A percentile compares a stretch with the other conserved stretches of the same genome.
phyloP scores from a whole-genome alignment of 2,113 vertebrate genomes.

The Calyptommatus sinebrachiatus region DNA sequence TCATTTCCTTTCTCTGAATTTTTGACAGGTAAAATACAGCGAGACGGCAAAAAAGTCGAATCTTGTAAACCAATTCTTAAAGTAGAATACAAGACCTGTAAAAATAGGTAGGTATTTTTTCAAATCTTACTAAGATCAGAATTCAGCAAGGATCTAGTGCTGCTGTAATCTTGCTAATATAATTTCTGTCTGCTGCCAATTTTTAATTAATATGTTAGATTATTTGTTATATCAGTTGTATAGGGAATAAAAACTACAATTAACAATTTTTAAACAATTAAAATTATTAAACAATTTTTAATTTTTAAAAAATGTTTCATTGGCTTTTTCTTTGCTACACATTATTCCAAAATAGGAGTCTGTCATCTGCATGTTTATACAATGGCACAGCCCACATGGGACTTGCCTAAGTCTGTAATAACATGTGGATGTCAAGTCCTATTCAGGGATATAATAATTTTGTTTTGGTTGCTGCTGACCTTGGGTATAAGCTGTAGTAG shows the following conservation, averaged over 20 bases:
- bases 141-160: neutral
- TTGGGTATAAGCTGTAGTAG: neutral
- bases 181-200: neutral
- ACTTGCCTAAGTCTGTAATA: too few species aligned
- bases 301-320: too few species aligned
- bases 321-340: neutral
- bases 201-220: neutral
- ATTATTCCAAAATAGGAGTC: neutral
- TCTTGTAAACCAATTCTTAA: conserved; percentile 98
- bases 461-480: too few species aligned
- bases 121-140: neutral
- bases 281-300: too few species aligned
- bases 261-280: neutral
- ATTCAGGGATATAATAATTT: too few species aligned
- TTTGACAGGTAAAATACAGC: conserved; percentile 87
- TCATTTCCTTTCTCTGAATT: neutral
- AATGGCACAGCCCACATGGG: too few species aligned
- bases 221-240: neutral
- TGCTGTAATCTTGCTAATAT: neutral
- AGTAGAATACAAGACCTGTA: conserved; percentile 95
- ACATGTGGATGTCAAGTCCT: too few species aligned
- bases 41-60: conserved; percentile 90
- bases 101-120: conserved; percentile 80
- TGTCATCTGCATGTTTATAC: too few species aligned
- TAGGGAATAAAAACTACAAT: neutral